Evolutionary conservation across 2,888 invertebrate genomes (phyloP).

Genomic region (Lathronympha strigana): DNA sequence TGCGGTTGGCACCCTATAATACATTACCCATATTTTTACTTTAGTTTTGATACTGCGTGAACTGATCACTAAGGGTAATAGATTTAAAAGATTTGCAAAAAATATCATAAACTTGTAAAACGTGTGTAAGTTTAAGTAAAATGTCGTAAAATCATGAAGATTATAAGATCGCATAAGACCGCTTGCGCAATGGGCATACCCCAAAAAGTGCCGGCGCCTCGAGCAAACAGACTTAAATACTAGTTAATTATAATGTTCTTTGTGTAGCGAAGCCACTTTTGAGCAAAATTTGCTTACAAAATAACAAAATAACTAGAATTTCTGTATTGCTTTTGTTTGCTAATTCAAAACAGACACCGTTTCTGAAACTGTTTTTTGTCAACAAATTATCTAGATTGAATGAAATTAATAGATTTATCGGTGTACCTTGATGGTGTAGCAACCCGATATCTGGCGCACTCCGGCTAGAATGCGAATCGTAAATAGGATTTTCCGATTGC

Average conservation of each 20-base stretch:
- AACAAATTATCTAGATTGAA: not conserved
- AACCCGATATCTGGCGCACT: too few relatives aligned
- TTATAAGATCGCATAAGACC: not conserved
- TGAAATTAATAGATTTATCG: too few relatives aligned
- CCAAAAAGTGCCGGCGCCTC: not conserved
- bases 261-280: conserved; percentile 32
- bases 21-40: too few relatives aligned
- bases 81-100: too few relatives aligned
- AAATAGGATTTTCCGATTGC: too few relatives aligned
- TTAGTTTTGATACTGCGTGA: too few relatives aligned
- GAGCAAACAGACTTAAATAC: conserved; percentile 33
- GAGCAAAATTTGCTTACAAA: conserved; percentile 26
- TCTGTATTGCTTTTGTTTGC: not conserved
- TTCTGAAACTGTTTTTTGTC: not conserved
- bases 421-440: too few relatives aligned
- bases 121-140: not conserved
- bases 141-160: not conserved
- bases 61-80: too few relatives aligned
- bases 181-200: not conserved
- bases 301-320: conserved; percentile 31
- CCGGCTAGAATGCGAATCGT: too few relatives aligned
- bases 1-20: too few relatives aligned
- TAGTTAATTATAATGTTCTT: conserved; percentile 37
- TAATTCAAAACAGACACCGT: conserved; percentile 17
- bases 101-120: not conserved